Evolutionary conservation across 1,140 invertebrate genomes (phyloP), one percentile per base, ranked within the genome.

Genomic region (Drosophila orena): DNA sequence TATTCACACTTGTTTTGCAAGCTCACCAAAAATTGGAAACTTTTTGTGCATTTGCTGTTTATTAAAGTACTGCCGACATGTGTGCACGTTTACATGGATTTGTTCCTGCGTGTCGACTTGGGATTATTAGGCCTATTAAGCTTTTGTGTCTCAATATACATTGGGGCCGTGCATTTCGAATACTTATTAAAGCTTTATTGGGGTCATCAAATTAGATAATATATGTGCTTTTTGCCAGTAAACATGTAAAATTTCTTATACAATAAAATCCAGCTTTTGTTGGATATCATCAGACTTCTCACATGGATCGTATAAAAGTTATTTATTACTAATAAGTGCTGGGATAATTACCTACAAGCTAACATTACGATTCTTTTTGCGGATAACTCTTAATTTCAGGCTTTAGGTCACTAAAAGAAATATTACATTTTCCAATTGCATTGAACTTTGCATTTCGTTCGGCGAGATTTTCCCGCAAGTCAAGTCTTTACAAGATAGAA

Each of bases 121-220:
- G 72, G 72, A 81, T 81, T 81, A 81, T 66, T 61, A 50, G 60
- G 71, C 69, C 80, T 81, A 81, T 81, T 65, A 81, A 71, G 77
- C 43, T 27, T 49, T 58, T 40, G 43, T 62, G 22, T 15, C 7
- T 8, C 30, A 30, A 24, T 46, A 72, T 64, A 58, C 58, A 79
- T 79, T 77, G 64, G 12, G 24, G 24, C 53, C 75, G 57, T 58
- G 57, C 70, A 75, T 61, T 34, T 76, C 65, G 17, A 58, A 66
- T 70, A 70, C 70, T 78, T 83, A 83, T 83, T 70, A 60, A 37
- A 34, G 55, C 30, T 76, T 77, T 77, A 84, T 84, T 79, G 66
- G 62, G 76, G 76, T 35, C 47, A 72, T 38, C 30, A 30, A 22
- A 38, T 14, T 12, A n/a, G 7, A 27, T 40, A 4, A 42, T 46